Evolutionary conservation across 2,888 invertebrate genomes (phyloP).

Genomic region (Phymatocera aterrima): DNA sequence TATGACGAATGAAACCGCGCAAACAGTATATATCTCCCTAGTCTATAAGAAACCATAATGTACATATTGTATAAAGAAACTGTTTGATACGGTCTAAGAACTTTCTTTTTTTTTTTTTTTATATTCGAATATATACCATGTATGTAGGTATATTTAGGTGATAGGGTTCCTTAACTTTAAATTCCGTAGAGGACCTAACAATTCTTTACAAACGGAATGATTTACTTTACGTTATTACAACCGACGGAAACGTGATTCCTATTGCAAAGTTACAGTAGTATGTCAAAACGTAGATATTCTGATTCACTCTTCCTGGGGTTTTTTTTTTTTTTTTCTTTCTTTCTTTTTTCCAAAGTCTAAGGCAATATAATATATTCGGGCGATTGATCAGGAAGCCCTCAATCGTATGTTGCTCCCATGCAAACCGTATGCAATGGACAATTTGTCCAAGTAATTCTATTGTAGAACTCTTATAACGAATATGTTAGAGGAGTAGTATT

Average conservation of each 20-base stretch:
- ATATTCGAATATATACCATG: neutral
- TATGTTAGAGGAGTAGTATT: constrained; percentile 46
- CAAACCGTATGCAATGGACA: constrained; percentile 58
- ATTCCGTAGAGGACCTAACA: constrained; percentile 1
- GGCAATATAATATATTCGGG: neutral
- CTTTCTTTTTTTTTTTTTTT: constrained; percentile 54
- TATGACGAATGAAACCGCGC: neutral
- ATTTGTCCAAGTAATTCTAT: constrained; percentile 64
- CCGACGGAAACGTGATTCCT: neutral
- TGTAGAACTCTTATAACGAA: constrained; percentile 63
- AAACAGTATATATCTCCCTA: constrained; percentile 33
- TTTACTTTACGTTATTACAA: neutral
- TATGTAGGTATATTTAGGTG: constrained; percentile 54
- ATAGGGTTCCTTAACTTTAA: constrained; percentile 58
- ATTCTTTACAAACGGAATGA: neutral
- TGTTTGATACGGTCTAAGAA: constrained; percentile 68
- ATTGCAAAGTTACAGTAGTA: neutral
- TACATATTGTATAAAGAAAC: constrained; percentile 72
- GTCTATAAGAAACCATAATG: constrained; percentile 62
- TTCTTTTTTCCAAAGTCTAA: neutral
- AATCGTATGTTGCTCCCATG: constrained; percentile 45
- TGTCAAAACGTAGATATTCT: neutral
- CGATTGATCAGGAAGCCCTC: constrained; percentile 47
- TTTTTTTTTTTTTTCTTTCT: neutral
- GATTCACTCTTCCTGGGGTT: neutral